These are phyloP conservation scores for Acanthisitta chloris DNA, from an alignment of 2,113 vertebrate species.

Conservation along the genomic window DNA sequence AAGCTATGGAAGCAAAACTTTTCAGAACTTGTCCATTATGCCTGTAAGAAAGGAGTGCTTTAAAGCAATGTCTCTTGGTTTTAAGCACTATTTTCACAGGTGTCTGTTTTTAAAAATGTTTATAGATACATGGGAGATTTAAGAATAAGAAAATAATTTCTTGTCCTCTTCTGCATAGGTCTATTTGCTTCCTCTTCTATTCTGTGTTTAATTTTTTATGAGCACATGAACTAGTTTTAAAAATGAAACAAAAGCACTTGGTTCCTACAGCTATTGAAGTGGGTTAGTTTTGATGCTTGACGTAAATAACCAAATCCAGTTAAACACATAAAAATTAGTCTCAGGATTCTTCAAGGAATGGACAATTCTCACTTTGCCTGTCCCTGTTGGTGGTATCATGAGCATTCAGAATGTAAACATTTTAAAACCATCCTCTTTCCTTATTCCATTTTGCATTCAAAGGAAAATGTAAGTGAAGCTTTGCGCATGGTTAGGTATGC, in stretches of 20 bases:
- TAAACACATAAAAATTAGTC: not conserved
- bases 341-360: not conserved
- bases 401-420: not conserved
- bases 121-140: not conserved
- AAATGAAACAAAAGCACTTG: not conserved
- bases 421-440: not conserved
- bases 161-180: not conserved
- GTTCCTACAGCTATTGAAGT: not conserved
- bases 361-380: not conserved
- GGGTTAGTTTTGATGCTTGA: not conserved
- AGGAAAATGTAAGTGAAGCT: not conserved
- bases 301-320: not conserved
- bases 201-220: slow-evolving; percentile 32
- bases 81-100: not conserved
- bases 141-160: not conserved
- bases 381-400: not conserved
- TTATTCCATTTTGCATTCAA: not conserved
- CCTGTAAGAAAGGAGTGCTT: not conserved
- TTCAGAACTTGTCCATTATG: not conserved
- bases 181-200: not conserved
- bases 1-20: not conserved
- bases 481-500: not conserved
- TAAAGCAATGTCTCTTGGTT: not conserved
- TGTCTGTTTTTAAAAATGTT: not conserved
- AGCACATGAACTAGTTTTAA: not conserved